A percentile compares a stretch with the other conserved stretches of the same genome.
Conservation (phyloP, 2,797 vertebrate species). For the Gallinago nigripennis region DNA sequence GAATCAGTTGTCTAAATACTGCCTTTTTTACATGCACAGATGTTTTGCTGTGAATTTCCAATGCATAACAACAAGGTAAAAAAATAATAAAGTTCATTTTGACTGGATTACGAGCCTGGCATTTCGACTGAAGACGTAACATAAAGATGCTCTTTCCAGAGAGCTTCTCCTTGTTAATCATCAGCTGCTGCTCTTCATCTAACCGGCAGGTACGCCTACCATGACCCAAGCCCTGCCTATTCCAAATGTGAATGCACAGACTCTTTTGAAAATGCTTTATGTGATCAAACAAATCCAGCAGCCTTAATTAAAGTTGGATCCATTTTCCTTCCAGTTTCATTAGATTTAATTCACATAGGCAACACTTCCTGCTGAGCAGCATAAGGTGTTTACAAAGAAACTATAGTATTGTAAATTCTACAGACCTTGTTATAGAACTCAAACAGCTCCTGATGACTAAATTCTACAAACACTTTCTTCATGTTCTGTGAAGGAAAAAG, state of each 20-base stretch:
- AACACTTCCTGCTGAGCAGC: constrained; percentile 44
- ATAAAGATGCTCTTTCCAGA: constrained; percentile 21
- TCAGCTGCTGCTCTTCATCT: background rate
- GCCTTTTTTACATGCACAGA: constrained; percentile 55
- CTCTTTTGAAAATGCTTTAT: constrained; percentile 15
- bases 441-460: constrained; percentile 91
- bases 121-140: background rate
- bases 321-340: constrained; percentile 36
- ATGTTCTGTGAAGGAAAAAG: constrained; percentile 76
- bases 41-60: constrained; percentile 60
- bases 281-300: constrained; percentile 14
- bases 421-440: constrained; percentile 96
- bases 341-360: constrained; percentile 36
- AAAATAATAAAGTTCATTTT: background rate
- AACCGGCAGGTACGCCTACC: background rate
- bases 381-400: constrained; percentile 63
- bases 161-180: background rate
- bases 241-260: background rate
- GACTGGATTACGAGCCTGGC: background rate
- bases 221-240: background rate
- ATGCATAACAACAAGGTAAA: constrained; percentile 37
- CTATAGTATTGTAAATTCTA: constrained; percentile 54
- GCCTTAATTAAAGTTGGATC: constrained; percentile 40
- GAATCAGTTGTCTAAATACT: constrained; percentile 57
- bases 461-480: constrained; percentile 91